Conservation (phyloP, 1,140 invertebrate species). For the Apis laboriosa region DNA sequence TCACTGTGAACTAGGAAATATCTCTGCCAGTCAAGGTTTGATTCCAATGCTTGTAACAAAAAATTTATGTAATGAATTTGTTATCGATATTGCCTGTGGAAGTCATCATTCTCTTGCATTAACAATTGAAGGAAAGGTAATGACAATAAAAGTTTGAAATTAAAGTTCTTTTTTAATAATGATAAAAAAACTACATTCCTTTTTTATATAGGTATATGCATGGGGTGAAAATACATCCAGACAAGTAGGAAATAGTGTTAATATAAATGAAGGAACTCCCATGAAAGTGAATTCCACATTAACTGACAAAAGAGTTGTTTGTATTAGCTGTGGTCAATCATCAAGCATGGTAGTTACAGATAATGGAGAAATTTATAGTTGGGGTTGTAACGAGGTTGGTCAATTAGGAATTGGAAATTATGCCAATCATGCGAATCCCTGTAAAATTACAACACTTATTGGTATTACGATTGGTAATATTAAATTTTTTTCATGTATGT, state of each 20-base stretch:
- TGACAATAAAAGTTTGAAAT: not conserved
- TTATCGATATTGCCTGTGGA: constrained; percentile 84
- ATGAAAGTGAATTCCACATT: constrained; percentile 80
- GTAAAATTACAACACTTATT: constrained; percentile 80
- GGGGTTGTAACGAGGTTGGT: constrained; percentile 87
- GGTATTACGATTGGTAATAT: constrained; percentile 81
- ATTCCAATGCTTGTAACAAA: constrained; percentile 80
- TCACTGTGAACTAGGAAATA: constrained; percentile 85
- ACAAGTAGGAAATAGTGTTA: constrained; percentile 83
- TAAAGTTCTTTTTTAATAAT: not conserved
- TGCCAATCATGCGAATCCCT: constrained; percentile 83
- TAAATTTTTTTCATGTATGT: not conserved
- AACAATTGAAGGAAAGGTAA: constrained; percentile 84
- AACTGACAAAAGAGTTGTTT: constrained; percentile 80
- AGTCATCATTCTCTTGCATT: constrained; percentile 85
- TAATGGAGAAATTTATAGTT: constrained; percentile 85
- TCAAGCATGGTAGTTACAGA: constrained; percentile 85
- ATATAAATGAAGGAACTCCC: constrained; percentile 19
- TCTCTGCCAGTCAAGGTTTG: constrained; percentile 82
- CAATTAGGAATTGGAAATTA: constrained; percentile 85
- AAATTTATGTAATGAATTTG: constrained; percentile 79
- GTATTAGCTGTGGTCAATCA: constrained; percentile 85
- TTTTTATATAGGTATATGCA: constrained; percentile 82
- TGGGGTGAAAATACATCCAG: constrained; percentile 88
- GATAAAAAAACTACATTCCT: not conserved